Evolutionary conservation across 2,797 vertebrate species (phyloP).

Genomic region (Geotrypetes seraphini): DNA sequence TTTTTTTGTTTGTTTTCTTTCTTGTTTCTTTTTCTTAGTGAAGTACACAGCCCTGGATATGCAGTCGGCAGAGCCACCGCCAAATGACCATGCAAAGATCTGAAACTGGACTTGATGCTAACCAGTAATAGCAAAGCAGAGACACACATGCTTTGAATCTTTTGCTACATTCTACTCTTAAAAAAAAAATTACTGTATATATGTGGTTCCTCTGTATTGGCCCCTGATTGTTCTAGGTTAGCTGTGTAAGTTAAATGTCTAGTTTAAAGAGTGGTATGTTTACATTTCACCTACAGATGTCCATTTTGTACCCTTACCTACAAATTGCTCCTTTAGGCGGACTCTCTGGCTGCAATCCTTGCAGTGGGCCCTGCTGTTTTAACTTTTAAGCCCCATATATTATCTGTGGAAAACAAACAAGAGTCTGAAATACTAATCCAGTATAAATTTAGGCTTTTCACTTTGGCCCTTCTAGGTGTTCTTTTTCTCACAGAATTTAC

Average conservation of each 20-base stretch:
- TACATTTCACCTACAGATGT: conserved; percentile 21
- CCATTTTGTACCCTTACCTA: too few species aligned
- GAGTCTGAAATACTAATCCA: conserved; percentile 1
- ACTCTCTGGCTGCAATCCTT: too few species aligned
- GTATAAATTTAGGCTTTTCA: not conserved
- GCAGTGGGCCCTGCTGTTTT: too few species aligned
- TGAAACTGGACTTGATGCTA: conserved; percentile 15
- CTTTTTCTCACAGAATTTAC: too few species aligned
- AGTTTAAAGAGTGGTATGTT: conserved; percentile 26
- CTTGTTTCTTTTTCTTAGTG: conserved; percentile 47
- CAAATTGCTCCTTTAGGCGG: too few species aligned
- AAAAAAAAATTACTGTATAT: conserved; percentile 26
- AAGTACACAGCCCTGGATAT: conserved; percentile 71
- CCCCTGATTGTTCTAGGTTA: conserved; percentile 26
- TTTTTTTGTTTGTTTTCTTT: too few species aligned
- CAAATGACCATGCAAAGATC: conserved; percentile 31
- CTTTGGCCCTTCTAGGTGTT: too few species aligned
- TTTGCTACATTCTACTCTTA: conserved; percentile 29
- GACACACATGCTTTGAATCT: conserved; percentile 1
- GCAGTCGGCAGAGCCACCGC: conserved; percentile 59
- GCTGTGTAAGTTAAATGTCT: conserved; percentile 19
- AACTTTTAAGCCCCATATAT: too few species aligned
- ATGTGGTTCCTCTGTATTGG: conserved; percentile 21
- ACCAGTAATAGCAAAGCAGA: conserved; percentile 4
- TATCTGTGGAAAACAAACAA: too few species aligned